These are phyloP conservation scores for Paramisgurnus dabryanus DNA, from an alignment of 2,113 vertebrate species.

Conservation along the genomic window DNA sequence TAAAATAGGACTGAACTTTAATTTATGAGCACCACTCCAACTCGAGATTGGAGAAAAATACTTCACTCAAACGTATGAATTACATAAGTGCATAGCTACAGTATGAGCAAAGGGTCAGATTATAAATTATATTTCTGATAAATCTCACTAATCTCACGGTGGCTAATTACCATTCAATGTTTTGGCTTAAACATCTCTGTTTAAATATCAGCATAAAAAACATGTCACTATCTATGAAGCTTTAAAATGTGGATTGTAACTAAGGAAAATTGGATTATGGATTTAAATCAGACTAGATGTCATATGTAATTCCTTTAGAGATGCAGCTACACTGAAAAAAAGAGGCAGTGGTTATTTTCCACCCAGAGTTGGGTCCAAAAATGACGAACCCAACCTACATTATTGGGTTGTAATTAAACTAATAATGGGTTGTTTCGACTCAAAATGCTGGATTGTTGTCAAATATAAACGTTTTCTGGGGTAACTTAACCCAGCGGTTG, in stretches of 20 bases:
- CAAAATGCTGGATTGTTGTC: no score
- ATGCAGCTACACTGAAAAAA: no score
- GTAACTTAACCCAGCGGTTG: no score
- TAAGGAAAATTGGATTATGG: constrained; percentile 15
- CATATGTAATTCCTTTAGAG: background rate
- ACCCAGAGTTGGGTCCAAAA: no score
- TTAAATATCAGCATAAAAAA: background rate
- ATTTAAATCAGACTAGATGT: background rate
- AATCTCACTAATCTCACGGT: background rate
- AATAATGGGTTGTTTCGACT: no score
- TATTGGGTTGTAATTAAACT: no score
- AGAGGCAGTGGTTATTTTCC: no score
- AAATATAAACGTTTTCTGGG: no score
- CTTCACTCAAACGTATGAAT: background rate
- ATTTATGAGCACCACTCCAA: constrained; percentile 45
- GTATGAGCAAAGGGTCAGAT: background rate
- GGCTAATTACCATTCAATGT: constrained; percentile 11
- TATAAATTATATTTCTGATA: constrained; percentile 17
- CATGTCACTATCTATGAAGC: background rate
- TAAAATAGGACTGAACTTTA: constrained; percentile 23
- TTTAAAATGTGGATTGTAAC: background rate
- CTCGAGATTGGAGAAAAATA: constrained; percentile 27
- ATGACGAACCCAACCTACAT: no score
- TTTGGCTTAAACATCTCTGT: constrained; percentile 22
- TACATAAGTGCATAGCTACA: constrained; percentile 37